phyloP scores from a whole-genome alignment of 1,140 invertebrate genomes.

The Drosophila seguyi region DNA sequence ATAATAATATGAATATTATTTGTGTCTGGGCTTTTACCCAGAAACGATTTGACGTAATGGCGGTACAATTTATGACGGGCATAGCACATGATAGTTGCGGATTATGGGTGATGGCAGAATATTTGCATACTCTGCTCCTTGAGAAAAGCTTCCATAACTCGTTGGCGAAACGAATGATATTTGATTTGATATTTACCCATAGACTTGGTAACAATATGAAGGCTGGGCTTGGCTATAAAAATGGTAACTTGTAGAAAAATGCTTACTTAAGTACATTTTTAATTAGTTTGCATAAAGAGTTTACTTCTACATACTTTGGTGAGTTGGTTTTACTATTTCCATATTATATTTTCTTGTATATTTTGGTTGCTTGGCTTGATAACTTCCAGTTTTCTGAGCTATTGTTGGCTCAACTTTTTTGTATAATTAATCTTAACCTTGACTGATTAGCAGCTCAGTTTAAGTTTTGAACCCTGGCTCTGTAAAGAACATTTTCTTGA shows the following conservation, averaged over 20 bases:
- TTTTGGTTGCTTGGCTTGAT: neutral
- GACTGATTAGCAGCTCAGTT: neutral
- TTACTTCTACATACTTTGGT: too few species aligned
- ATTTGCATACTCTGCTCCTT: conserved; percentile 5
- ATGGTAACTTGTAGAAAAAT: neutral
- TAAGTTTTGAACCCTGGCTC: too few species aligned
- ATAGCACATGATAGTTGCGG: conserved; percentile 15
- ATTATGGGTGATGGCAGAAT: conserved; percentile 27
- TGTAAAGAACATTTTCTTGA: neutral
- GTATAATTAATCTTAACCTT: neutral
- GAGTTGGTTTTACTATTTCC: too few species aligned
- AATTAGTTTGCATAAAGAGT: neutral
- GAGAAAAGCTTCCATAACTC: neutral
- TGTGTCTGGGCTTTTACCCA: conserved; percentile 34
- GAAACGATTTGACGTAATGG: conserved; percentile 41
- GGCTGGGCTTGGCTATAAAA: neutral
- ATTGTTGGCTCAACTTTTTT: neutral
- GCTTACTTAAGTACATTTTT: neutral
- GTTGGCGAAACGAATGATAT: neutral
- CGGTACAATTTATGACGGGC: conserved; percentile 16
- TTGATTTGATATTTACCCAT: conserved; percentile 3
- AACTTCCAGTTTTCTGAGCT: neutral
- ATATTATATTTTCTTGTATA: too few species aligned
- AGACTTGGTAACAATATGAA: neutral
- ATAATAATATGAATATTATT: conserved; percentile 69